phyloP scores from a whole-genome alignment of 2,888 invertebrate genomes.

The Chromoteleia sp. region DNA sequence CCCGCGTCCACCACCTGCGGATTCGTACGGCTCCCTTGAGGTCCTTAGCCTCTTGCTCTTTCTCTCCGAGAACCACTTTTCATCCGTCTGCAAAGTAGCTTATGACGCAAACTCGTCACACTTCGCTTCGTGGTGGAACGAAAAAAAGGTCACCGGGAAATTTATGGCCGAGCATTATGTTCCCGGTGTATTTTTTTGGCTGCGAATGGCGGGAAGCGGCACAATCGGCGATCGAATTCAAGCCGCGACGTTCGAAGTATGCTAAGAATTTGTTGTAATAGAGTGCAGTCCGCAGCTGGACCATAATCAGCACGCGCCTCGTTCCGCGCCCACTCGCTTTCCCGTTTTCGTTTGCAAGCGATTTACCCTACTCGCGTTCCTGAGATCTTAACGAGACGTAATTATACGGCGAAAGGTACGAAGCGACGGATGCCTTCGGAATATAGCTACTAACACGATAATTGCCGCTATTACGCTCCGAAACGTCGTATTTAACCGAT shows the following conservation, averaged over 20 bases:
- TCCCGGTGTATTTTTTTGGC: conserved; percentile 4
- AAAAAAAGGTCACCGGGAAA: conserved; percentile 33
- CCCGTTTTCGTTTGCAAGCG: conserved; percentile 77
- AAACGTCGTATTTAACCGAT: conserved; percentile 83
- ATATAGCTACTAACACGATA: conserved; percentile 83
- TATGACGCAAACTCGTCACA: conserved; percentile 63
- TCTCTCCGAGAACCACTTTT: conserved; percentile 38
- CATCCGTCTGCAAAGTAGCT: conserved; percentile 61
- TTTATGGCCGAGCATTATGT: conserved; percentile 39
- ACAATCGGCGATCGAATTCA: conserved; percentile 32
- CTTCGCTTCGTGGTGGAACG: conserved; percentile 15
- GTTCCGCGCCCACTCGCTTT: conserved; percentile 72
- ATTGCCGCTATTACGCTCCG: conserved; percentile 82
- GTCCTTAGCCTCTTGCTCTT: conserved; percentile 53
- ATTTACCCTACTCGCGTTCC: conserved; percentile 74
- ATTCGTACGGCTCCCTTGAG: conserved; percentile 69
- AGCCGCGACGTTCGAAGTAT: conserved; percentile 48
- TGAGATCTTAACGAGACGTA: conserved; percentile 81
- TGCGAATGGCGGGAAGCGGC: background rate
- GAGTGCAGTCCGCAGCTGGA: conserved; percentile 60
- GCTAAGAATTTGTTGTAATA: conserved; percentile 64
- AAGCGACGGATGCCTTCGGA: conserved; percentile 77
- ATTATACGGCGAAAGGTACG: conserved; percentile 80
- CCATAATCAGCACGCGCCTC: conserved; percentile 68
- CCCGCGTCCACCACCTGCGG: too few species aligned